phyloP scores from a whole-genome alignment of 1,140 invertebrate genomes.

The Hypothenemus hampei region DNA sequence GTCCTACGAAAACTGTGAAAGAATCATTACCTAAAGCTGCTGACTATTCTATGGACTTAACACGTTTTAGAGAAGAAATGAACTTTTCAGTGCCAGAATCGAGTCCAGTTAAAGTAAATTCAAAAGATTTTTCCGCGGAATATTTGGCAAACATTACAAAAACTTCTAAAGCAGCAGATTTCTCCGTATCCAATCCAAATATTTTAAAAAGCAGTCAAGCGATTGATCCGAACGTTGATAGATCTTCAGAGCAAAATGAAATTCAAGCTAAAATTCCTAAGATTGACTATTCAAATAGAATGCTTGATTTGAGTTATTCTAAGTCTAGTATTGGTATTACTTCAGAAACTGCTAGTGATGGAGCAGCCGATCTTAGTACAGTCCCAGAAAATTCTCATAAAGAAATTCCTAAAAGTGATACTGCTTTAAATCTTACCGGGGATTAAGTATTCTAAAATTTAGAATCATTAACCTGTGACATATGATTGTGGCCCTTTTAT shows the following conservation, averaged over 20 bases:
- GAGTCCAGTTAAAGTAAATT: conserved; percentile 43
- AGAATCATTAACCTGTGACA: too few relatives aligned
- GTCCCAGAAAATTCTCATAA: conserved; percentile 13
- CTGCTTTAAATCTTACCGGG: conserved; percentile 33
- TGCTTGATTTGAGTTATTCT: conserved; percentile 34
- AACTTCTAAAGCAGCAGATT: conserved; percentile 38
- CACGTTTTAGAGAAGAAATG: conserved; percentile 38
- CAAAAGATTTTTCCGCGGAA: conserved; percentile 42
- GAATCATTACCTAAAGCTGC: conserved; percentile 34
- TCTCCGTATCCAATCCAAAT: conserved; percentile 33
- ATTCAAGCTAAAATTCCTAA: conserved; percentile 32
- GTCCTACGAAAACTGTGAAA: conserved; percentile 43
- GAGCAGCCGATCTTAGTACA: conserved; percentile 29
- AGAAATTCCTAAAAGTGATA: conserved; percentile 21
- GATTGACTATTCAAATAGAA: conserved; percentile 29
- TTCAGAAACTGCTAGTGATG: conserved; percentile 17
- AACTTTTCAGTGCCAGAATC: conserved; percentile 48
- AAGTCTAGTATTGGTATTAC: conserved; percentile 22
- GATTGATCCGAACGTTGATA: conserved; percentile 36
- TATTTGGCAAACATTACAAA: conserved; percentile 43
- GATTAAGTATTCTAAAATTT: conserved; percentile 23
- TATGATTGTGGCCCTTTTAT: too few relatives aligned
- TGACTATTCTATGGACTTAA: conserved; percentile 42
- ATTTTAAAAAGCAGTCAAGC: conserved; percentile 20
- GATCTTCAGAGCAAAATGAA: conserved; percentile 25